Evolutionary conservation across 35 echinoderm and acorn worm genomes (phyloP), one percentile per base, ranked within the genome.

Genomic region (Diadema setosum): DNA sequence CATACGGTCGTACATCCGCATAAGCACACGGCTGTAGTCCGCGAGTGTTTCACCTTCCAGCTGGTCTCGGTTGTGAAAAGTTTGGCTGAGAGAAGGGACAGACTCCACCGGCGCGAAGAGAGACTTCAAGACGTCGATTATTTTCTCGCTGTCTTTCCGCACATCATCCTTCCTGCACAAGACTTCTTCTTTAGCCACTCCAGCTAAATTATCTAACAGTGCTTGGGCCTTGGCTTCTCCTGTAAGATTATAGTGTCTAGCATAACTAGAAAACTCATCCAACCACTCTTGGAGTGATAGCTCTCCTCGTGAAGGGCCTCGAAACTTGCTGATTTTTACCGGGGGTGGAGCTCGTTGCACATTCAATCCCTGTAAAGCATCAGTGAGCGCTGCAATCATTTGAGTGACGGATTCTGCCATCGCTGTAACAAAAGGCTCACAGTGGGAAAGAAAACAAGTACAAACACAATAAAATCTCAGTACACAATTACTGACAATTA

Each of bases 241-340:
- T 17, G 33, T 81, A 6, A 81, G 16, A 12, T 44, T 81, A 44
- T 81, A 81, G 21, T 44, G 41, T 7, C 3, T 2, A 11, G 33
- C 41, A 81, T 81, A 81, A 1, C 5, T 40, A 9, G 41, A 29
- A 45, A 81, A 81, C 17, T 81, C 76, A 46, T 81, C 76, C 7
- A 81, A 1, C 82, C 82, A 84, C 49, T 84, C 82, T 34, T 84
- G 36, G 2, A 84, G 39, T 14, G 82, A 59, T 9, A 23, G 82
- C 1, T 84, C 82, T 2, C 82, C 82, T 9, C 4, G 9, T 2
- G 82, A 15, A 8, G 45, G n/a, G 2, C 82, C 82, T 5, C 58
- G 32, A 31, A 84, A 84, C 42, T 84, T 84, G 48, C 27, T 60
- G 21, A 60, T 17, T 34, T 59, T 84, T n/a, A 84, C 82, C 14